Evolutionary conservation across 2,113 vertebrate species (phyloP), one percentile per base, ranked within the genome.

Genomic region (Sander vitreus): DNA sequence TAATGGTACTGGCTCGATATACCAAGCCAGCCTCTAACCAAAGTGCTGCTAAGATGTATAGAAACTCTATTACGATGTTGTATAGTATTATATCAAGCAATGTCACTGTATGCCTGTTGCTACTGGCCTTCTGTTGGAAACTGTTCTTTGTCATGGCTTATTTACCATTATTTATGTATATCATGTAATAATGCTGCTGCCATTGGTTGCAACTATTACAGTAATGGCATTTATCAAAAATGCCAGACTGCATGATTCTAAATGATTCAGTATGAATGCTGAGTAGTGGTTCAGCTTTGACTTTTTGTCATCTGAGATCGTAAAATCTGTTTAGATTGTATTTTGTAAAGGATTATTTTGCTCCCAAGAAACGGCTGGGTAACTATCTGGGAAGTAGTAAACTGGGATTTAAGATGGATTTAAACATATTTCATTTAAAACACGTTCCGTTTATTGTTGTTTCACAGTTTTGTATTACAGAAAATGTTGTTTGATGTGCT

Each of bases 41-140:
- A 89, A 87, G 59, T 90, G 89, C 92, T 93, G 85, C 91, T 91
- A 89, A 77, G 47, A 81, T 88, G 73, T 87, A 75, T 33, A 88
- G 72, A 67, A 43, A 48, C 54, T 76, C 21, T 15, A 19, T n/a
- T 25, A 51, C 3, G 57, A 11, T 74, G 68, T 47, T 73, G 67
- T 57, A 58, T 53, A 48, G 33, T 51, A 45, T 72, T 21, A 73
- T 62, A 58, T 50, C 59, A 51, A 72, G 43, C 43, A 54, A 67
- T 53, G 12, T 73, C 69, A 13, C 45, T 48, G 18, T 78, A 55
- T 36, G 27, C 39, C 6, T 58, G 62, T 55, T 87, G 73, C 14
- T 73, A 47, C 36, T n/a, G n/a, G 25, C 39, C 30, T 59, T 12
- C 16, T 64, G 8, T 69, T 39, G 4, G 30, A 5, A 25, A 9